Conservation (phyloP, 37 sponge, comb jelly and placozoan genomes). For the Spongia lamella region DNA sequence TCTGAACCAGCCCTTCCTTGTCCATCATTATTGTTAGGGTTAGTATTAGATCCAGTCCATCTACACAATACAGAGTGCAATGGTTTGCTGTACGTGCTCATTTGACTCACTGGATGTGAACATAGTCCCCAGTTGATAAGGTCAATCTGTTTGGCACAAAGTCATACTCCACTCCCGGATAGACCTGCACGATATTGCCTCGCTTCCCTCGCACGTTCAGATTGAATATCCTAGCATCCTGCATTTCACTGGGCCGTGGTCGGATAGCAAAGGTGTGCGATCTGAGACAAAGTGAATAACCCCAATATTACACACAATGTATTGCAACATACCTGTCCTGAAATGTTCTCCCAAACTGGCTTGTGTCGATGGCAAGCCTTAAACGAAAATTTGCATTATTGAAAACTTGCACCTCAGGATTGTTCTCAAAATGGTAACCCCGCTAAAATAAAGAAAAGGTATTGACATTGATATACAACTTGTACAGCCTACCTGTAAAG, state of each 20-base stretch:
- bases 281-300: conserved; percentile 11
- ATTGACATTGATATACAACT: not conserved
- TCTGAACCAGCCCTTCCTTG: conserved; percentile 94
- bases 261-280: conserved; percentile 84
- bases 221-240: conserved; percentile 71
- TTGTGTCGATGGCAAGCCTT: conserved; percentile 93
- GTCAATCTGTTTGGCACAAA: conserved; percentile 87
- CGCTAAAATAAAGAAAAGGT: conserved; percentile 45
- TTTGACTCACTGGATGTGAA: conserved; percentile 89
- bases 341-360: conserved; percentile 97
- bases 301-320: not conserved
- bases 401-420: conserved; percentile 87
- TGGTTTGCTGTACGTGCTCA: not conserved
- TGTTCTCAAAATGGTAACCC: conserved; percentile 92
- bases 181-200: conserved; percentile 98
- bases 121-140: conserved; percentile 39
- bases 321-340: conserved; percentile 72
- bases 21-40: conserved; percentile 96
- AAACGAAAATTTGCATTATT: conserved; percentile 58
- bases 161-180: conserved; percentile 99
- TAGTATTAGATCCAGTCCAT: conserved; percentile 98
- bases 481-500: not conserved
- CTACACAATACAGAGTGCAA: conserved; percentile 13
- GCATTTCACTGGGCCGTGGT: conserved; percentile 35
- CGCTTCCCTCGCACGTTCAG: conserved; percentile 96